phyloP scores from a whole-genome alignment of 2,888 invertebrate species.

The Plutella xylostella region DNA sequence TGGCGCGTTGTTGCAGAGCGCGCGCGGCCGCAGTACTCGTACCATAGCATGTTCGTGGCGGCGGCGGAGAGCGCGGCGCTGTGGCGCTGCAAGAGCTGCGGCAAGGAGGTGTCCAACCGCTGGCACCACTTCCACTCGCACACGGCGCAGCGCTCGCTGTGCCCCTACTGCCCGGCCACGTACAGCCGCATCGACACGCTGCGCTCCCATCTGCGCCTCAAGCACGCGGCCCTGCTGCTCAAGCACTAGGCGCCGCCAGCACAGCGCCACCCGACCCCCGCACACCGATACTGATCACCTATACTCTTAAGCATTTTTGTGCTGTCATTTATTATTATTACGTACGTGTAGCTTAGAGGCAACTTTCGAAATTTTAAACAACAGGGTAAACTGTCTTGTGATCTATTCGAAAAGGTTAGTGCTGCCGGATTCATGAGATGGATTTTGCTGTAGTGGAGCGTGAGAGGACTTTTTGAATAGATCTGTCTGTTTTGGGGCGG shows the following conservation, averaged over 20 bases:
- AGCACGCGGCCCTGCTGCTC: slow-evolving; percentile 72
- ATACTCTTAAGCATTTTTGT: neutral
- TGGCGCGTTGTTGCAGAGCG: slow-evolving; percentile 37
- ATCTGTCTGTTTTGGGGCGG: no score
- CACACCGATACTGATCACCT: neutral
- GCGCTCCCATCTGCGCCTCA: slow-evolving; percentile 83
- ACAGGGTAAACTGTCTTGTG: slow-evolving; percentile 48
- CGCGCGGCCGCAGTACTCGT: slow-evolving; percentile 66
- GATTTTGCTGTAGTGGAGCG: neutral
- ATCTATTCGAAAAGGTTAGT: slow-evolving; percentile 21
- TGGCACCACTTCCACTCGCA: slow-evolving; percentile 92
- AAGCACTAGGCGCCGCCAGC: slow-evolving; percentile 38
- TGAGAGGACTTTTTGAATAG: slow-evolving; percentile 1
- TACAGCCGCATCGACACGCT: slow-evolving; percentile 91
- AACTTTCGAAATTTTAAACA: slow-evolving; percentile 28
- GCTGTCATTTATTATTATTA: neutral
- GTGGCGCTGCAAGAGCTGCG: slow-evolving; percentile 86
- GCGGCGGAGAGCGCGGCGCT: slow-evolving; percentile 77
- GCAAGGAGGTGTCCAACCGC: slow-evolving; percentile 88
- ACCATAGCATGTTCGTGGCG: slow-evolving; percentile 87
- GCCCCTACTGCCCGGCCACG: slow-evolving; percentile 87
- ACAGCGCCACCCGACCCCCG: slow-evolving; percentile 20
- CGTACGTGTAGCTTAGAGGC: neutral
- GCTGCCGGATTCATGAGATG: neutral
- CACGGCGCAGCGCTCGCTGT: slow-evolving; percentile 81